Conservation (phyloP, 2,113 vertebrate genomes). For the Picathartes gymnocephalus region DNA sequence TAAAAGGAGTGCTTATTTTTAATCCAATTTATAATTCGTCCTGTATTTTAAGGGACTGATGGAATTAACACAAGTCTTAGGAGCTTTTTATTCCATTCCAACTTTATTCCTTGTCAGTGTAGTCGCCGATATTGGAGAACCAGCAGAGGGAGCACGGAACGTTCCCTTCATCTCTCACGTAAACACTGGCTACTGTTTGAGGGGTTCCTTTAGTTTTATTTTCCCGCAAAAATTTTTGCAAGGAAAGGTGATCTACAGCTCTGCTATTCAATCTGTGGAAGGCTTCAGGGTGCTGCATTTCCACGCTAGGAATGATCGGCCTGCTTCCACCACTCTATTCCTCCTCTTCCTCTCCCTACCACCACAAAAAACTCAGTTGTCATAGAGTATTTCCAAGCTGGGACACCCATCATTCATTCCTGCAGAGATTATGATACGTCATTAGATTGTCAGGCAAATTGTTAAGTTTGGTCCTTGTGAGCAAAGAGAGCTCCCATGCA, state of each 20-base stretch:
- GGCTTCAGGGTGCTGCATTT: not conserved
- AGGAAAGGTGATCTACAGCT: not conserved
- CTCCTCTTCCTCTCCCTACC: not conserved
- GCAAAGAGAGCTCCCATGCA: not conserved
- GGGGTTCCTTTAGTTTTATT: not conserved
- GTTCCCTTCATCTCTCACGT: not conserved
- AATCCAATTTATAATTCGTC: not conserved
- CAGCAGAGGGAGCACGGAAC: constrained; percentile 52
- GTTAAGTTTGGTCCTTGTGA: not conserved
- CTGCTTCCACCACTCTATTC: not conserved
- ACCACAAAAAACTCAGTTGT: not conserved
- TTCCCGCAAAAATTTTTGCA: not conserved
- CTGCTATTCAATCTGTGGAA: not conserved
- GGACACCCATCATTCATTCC: not conserved
- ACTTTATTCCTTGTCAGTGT: not conserved
- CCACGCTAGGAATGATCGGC: not conserved
- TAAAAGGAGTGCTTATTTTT: not conserved
- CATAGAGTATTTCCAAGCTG: not conserved
- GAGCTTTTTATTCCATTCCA: not conserved
- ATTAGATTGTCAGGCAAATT: not conserved
- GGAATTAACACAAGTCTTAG: not conserved
- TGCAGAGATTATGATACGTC: not conserved
- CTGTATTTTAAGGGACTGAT: not conserved
- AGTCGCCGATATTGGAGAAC: not conserved
- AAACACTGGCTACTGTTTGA: not conserved